phyloP scores from a whole-genome alignment of 2,888 invertebrate genomes.

The Coenonympha glycerion region DNA sequence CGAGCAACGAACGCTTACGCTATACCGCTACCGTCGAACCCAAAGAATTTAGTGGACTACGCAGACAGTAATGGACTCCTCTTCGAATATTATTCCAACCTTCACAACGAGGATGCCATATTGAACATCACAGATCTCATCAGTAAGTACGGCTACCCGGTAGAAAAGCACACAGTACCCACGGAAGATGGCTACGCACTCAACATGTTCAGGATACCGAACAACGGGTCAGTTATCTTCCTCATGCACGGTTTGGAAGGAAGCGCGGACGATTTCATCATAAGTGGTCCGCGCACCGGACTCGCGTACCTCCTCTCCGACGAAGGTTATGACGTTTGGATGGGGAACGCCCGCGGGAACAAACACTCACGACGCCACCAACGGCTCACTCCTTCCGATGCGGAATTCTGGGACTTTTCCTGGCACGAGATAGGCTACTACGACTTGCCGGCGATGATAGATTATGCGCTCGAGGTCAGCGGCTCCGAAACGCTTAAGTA shows the following conservation, averaged over 20 bases:
- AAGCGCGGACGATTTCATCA: conserved; percentile 53
- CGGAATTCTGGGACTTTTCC: conserved; percentile 81
- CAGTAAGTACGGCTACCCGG: conserved; percentile 44
- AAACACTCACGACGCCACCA: conserved; percentile 77
- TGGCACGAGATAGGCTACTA: conserved; percentile 87
- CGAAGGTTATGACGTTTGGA: conserved; percentile 84
- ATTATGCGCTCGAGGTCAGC: conserved; percentile 77
- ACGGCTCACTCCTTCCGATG: conserved; percentile 46
- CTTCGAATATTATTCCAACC: conserved; percentile 32
- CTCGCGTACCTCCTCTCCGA: conserved; percentile 72
- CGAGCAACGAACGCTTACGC: conserved; percentile 30
- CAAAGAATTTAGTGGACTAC: conserved; percentile 34
- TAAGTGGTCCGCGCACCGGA: conserved; percentile 46
- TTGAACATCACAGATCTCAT: conserved; percentile 40
- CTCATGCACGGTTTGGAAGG: conserved; percentile 57
- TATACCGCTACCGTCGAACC: conserved; percentile 32
- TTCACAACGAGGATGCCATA: conserved; percentile 45
- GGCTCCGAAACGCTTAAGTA: conserved; percentile 75
- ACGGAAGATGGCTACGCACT: conserved; percentile 53
- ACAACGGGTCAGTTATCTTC: conserved; percentile 45
- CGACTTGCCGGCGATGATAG: conserved; percentile 88
- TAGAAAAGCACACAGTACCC: conserved; percentile 42
- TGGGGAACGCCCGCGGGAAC: conserved; percentile 86
- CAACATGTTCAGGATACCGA: conserved; percentile 46
- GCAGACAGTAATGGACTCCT: conserved; percentile 35